Percentiles rank a stretch among this genome's conserved stretches.
These are phyloP conservation scores for Serranochromis macrocephalus DNA, from an alignment of 2,113 vertebrate genomes.

Conservation along the genomic window DNA sequence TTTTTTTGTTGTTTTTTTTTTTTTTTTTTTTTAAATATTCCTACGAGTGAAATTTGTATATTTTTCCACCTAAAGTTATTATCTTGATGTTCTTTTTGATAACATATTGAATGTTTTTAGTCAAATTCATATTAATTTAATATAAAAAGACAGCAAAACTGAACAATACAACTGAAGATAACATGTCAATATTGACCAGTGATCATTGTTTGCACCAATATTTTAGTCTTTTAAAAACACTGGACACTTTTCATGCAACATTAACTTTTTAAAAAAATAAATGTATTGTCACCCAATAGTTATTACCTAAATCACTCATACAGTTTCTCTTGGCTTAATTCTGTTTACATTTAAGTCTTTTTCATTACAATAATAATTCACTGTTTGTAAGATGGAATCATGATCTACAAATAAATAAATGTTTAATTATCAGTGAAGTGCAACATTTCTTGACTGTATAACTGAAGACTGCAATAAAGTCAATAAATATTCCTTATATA, in stretches of 20 bases:
- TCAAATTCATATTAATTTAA: neutral
- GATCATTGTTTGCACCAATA: neutral
- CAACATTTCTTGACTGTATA: neutral
- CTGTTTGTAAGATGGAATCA: neutral
- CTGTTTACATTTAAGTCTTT: neutral
- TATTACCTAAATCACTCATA: neutral
- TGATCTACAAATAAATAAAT: neutral
- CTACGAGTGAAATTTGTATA: neutral
- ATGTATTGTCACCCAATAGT: neutral
- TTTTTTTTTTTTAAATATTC: neutral
- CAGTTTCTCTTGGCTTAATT: neutral
- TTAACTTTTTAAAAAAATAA: fast-evolving
- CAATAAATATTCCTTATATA: neutral
- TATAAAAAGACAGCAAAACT: neutral
- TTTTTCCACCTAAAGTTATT: neutral
- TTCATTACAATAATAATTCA: neutral
- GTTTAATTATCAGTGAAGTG: neutral
- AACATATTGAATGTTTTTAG: neutral
- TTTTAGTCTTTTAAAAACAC: neutral
- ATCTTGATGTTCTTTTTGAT: neutral
- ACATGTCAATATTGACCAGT: neutral
- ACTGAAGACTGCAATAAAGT: neutral
- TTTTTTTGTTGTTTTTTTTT: no score
- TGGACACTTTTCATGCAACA: neutral
- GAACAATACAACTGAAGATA: neutral